A percentile compares a stretch with the other conserved stretches of the same genome.
Conservation (phyloP, 2,797 vertebrate species). For the Microctenopoma stevenorrisi region DNA sequence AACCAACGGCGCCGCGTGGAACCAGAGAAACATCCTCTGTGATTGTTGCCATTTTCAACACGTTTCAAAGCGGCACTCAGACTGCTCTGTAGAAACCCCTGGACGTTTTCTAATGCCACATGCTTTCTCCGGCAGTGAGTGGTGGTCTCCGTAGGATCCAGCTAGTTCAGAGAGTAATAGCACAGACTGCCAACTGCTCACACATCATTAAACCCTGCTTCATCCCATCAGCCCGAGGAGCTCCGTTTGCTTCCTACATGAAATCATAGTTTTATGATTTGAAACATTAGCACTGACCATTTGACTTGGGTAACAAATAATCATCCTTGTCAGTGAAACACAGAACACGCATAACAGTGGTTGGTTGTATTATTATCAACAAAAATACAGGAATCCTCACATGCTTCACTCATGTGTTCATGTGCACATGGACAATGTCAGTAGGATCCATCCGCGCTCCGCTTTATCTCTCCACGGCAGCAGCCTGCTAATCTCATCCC, state of each 20-base stretch:
- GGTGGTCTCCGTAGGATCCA: conserved; percentile 5
- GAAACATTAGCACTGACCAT: too few species aligned
- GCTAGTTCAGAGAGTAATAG: neutral
- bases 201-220: too few species aligned
- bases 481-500: conserved; percentile 23
- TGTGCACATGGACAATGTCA: neutral
- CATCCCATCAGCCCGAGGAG: too few species aligned
- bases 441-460: neutral
- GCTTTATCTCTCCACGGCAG: conserved; percentile 29
- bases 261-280: too few species aligned
- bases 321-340: too few species aligned
- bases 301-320: too few species aligned
- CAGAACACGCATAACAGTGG: too few species aligned
- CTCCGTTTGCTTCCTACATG: too few species aligned
- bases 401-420: too few species aligned
- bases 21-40: neutral
- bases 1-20: neutral
- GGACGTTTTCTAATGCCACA: conserved; percentile 28
- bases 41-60: conserved; percentile 10
- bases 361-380: too few species aligned
- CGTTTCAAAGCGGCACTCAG: neutral
- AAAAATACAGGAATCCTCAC: too few species aligned
- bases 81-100: conserved; percentile 4
- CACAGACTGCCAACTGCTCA: conserved; percentile 5
- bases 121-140: conserved; percentile 1